Conservation (phyloP, 2,888 invertebrate genomes). For the Pandemis corylana region DNA sequence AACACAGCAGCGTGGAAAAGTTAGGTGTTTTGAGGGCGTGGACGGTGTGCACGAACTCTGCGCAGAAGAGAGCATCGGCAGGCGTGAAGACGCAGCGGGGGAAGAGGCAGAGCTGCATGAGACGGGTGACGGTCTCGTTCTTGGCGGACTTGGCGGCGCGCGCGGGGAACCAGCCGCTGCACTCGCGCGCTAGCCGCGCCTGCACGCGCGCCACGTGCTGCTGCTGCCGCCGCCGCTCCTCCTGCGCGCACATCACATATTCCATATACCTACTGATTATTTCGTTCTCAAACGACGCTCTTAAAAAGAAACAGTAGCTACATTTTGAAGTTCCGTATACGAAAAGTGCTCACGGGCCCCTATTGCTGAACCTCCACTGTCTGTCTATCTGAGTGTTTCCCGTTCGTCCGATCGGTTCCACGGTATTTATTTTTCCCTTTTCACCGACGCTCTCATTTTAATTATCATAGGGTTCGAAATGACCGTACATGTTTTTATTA, state of each 20-base stretch:
- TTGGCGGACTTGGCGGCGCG: slow-evolving; percentile 95
- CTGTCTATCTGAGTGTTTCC: too few species aligned
- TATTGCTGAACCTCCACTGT: too few species aligned
- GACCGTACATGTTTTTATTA: too few species aligned
- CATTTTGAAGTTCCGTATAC: too few species aligned
- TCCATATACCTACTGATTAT: too few species aligned
- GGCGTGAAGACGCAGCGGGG: slow-evolving; percentile 98
- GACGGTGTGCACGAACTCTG: slow-evolving; percentile 98
- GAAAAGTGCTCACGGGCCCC: too few species aligned
- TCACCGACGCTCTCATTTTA: too few species aligned
- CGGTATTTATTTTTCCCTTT: too few species aligned
- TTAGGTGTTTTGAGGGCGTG: slow-evolving; percentile 97
- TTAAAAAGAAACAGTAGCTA: too few species aligned
- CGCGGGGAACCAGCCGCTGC: slow-evolving; percentile 94
- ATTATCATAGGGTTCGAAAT: too few species aligned
- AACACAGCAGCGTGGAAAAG: slow-evolving; percentile 98
- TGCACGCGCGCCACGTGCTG: slow-evolving; percentile 97
- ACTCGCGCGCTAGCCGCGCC: slow-evolving; percentile 89
- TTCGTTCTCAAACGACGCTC: too few species aligned
- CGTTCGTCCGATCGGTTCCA: too few species aligned
- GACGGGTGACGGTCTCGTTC: slow-evolving; percentile 98
- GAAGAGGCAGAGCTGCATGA: slow-evolving; percentile 97
- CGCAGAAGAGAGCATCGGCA: slow-evolving; percentile 98
- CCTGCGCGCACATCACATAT: slow-evolving; percentile 72
- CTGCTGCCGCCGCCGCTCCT: slow-evolving; percentile 96